phyloP scores from a whole-genome alignment of 2,888 invertebrate species.

The Sarcophaga subvicina region DNA sequence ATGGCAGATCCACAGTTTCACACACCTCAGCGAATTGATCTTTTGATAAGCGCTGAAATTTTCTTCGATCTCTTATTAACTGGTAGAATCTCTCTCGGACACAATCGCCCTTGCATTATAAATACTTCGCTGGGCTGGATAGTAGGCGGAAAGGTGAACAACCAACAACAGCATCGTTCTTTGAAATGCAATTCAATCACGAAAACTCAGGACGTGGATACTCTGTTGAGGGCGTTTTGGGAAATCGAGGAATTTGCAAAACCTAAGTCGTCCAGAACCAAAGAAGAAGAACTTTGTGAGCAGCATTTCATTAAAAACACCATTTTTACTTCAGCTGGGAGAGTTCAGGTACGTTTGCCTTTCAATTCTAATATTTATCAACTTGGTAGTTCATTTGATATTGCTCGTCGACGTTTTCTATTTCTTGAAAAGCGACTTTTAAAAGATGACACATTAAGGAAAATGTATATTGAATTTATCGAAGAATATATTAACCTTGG shows the following conservation, averaged over 20 bases:
- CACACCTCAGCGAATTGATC: slow-evolving; percentile 50
- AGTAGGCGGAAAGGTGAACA: neutral
- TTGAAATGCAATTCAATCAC: neutral
- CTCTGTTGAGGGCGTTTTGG: slow-evolving; percentile 22
- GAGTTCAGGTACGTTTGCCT: slow-evolving; percentile 1
- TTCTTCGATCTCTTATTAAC: slow-evolving; percentile 56
- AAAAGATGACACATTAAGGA: slow-evolving; percentile 28
- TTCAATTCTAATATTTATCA: neutral
- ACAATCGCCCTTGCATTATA: slow-evolving; percentile 20
- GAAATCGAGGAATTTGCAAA: slow-evolving; percentile 31
- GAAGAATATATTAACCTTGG: slow-evolving; percentile 35
- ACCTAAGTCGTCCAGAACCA: neutral
- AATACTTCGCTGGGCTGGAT: slow-evolving; percentile 59
- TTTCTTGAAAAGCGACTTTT: slow-evolving; percentile 32
- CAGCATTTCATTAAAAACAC: neutral
- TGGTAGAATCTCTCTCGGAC: slow-evolving; percentile 47
- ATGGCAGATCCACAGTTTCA: slow-evolving; percentile 50
- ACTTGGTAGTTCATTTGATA: slow-evolving; percentile 34
- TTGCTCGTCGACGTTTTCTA: slow-evolving; percentile 37
- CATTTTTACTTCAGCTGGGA: neutral
- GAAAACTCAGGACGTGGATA: neutral
- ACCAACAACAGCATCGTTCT: neutral
- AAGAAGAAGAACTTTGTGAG: slow-evolving; percentile 16
- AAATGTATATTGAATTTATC: slow-evolving; percentile 35
- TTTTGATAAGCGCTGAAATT: slow-evolving; percentile 49